phyloP scores from a whole-genome alignment of 2,888 invertebrate species.

The Laothoe populi region DNA sequence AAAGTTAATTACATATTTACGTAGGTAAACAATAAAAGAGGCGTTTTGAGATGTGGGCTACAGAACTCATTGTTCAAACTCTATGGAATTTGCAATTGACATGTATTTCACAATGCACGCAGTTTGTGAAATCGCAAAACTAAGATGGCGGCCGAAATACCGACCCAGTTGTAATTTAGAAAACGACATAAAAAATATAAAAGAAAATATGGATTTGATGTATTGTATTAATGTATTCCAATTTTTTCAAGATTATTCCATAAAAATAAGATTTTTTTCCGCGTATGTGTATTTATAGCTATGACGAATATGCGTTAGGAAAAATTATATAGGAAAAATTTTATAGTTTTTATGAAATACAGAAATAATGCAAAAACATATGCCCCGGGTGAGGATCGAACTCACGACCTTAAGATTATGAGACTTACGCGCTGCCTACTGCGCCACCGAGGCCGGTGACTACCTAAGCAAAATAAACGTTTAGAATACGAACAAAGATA shows the following conservation, averaged over 20 bases:
- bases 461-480: constrained; percentile 36
- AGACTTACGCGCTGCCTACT: constrained; percentile 96
- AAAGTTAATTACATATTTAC: constrained; percentile 53
- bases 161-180: constrained; percentile 22
- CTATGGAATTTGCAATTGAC: constrained; percentile 54
- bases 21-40: constrained; percentile 56
- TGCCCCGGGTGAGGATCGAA: constrained; percentile 97
- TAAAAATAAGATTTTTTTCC: too few relatives aligned
- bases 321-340: too few relatives aligned
- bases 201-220: too few relatives aligned
- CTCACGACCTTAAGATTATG: constrained; percentile 98
- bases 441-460: constrained; percentile 89
- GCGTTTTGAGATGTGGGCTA: constrained; percentile 57
- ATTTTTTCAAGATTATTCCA: too few relatives aligned
- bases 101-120: constrained; percentile 37
- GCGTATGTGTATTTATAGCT: too few relatives aligned
- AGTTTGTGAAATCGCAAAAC: constrained; percentile 42
- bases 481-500: background rate
- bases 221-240: too few relatives aligned
- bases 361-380: constrained; percentile 37
- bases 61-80: constrained; percentile 59
- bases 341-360: too few relatives aligned
- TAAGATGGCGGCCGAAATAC: background rate
- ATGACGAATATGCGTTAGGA: too few relatives aligned
- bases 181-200: background rate